phyloP scores from a whole-genome alignment of 2,888 invertebrate species.

The Agonopterix heracliana region DNA sequence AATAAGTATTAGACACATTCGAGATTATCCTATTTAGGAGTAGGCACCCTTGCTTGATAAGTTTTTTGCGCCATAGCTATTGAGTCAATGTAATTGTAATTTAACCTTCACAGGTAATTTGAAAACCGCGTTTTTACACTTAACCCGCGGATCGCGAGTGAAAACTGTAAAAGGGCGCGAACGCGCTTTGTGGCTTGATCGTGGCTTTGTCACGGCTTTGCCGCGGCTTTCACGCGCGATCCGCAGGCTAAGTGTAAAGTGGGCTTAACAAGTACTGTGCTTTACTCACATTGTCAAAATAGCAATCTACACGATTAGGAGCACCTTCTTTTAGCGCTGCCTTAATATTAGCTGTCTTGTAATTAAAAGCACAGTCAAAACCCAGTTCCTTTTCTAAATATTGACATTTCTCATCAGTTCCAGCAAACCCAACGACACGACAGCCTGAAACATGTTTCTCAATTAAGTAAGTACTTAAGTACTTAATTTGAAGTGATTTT shows the following conservation, averaged over 20 bases:
- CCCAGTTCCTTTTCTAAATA: conserved; percentile 81
- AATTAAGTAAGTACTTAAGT: not conserved
- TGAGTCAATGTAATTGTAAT: no score
- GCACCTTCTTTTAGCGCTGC: conserved; percentile 78
- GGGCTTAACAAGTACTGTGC: no score
- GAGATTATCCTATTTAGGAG: not conserved
- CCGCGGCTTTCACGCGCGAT: no score
- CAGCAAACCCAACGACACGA: conserved; percentile 77
- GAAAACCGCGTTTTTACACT: not conserved
- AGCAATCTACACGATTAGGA: conserved; percentile 83
- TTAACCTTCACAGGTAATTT: not conserved
- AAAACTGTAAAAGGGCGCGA: no score
- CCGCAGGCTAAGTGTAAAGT: no score
- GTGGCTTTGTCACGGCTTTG: no score
- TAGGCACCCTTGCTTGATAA: no score
- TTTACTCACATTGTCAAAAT: conserved; percentile 84
- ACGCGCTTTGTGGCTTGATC: no score
- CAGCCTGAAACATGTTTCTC: conserved; percentile 42
- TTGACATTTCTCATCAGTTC: conserved; percentile 82
- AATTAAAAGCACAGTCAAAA: conserved; percentile 84
- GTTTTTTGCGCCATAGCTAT: no score
- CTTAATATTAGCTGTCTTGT: conserved; percentile 78
- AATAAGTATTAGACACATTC: not conserved
- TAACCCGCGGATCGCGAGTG: no score
- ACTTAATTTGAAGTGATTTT: no score